Conservation (phyloP, 2,113 vertebrate genomes). For the Cephalopterus ornatus region DNA sequence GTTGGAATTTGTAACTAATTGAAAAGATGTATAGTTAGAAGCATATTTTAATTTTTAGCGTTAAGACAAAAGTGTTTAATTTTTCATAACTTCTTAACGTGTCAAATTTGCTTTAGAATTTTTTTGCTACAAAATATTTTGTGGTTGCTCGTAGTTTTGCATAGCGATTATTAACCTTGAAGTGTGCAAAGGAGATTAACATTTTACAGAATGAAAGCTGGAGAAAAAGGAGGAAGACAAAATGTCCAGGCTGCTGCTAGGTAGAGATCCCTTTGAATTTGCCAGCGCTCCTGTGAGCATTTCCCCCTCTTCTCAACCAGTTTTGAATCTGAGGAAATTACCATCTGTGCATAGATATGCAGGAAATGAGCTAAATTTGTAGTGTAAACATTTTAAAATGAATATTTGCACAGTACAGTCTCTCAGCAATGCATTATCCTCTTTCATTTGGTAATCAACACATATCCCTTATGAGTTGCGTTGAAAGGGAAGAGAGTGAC, state of each 20-base stretch:
- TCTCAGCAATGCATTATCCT: conserved; percentile 55
- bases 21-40: not conserved
- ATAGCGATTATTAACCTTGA: not conserved
- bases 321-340: conserved; percentile 30
- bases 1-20: not conserved
- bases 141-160: not conserved
- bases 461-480: conserved; percentile 41
- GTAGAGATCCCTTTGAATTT: not conserved
- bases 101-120: not conserved
- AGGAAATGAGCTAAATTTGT: conserved; percentile 59
- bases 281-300: not conserved
- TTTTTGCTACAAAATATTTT: not conserved
- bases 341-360: conserved; percentile 55
- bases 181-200: not conserved
- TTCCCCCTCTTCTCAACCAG: not conserved
- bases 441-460: conserved; percentile 63
- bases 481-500: conserved; percentile 48
- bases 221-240: not conserved
- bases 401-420: conserved; percentile 56
- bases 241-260: not conserved
- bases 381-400: conserved; percentile 66
- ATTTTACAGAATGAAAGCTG: not conserved
- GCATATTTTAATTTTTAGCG: not conserved
- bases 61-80: not conserved
- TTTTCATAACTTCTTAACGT: not conserved